Evolutionary conservation across 2,113 vertebrate species (phyloP), one percentile per base, ranked within the genome.

Genomic region (Buteo buteo): DNA sequence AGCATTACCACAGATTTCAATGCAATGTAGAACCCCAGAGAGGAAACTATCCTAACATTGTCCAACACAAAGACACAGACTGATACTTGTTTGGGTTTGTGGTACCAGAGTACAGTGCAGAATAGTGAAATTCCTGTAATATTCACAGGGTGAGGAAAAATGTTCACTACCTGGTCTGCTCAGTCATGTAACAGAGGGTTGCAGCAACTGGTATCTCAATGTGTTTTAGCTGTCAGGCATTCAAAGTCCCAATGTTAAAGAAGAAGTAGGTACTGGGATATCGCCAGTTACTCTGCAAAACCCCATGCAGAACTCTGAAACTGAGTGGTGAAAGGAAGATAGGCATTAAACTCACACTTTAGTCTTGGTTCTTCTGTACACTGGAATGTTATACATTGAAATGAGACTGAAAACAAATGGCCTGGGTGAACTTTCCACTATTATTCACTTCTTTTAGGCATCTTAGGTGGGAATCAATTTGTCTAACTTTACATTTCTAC

Each of bases 101-200:
- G 16, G 34, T 31, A 8, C 24, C 31, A 6, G 7, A 62, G 9
- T 28, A 36, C 8, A 31, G 16, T 58, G n/a, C 15, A 58, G 38
- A 74, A 78, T 0, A 1, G 45, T 40, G 11, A 25, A n/a, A 81
- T 32, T 52, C 11, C 21, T 87, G 16, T 45, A 40, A 71, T 54
- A 59, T 2, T 71, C 61, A 13, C 32, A 92, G 64, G 77, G 12
- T 32, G 32, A 64, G 11, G 11, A 50, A 71, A 88, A 77, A 49
- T 13, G 1, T 70, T 87, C 47, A 25, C n/a, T 80, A 14, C 8
- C 1, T 4, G 1, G 12, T 47, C 38, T 85, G 4, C 0, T 70
- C n/a, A 85, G 40, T 31, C 77, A 70, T 16, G 16, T 13, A 66
- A 45, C 18, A 74, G 24, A 67, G 8, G 24, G 28, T 71, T 25